These are phyloP conservation scores for Aphidius ervi DNA, from an alignment of 1,140 invertebrate genomes.

Conservation along the genomic window DNA sequence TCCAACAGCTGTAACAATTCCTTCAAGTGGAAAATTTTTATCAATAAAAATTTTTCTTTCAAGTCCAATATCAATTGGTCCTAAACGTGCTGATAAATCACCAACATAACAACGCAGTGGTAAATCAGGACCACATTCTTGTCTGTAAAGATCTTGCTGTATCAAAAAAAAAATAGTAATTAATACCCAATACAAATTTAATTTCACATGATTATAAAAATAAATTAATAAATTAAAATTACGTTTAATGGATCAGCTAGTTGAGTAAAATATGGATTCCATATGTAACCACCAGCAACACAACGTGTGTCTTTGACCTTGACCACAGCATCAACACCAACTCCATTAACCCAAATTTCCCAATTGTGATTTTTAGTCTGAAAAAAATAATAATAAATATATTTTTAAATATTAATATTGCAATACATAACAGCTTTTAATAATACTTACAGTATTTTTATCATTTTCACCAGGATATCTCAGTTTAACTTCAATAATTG, in stretches of 20 bases:
- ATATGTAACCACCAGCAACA: conserved; percentile 83
- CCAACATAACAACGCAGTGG: conserved; percentile 90
- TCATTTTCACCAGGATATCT: conserved; percentile 78
- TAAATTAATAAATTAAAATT: conserved; percentile 37
- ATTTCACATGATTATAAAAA: background rate
- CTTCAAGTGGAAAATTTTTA: conserved; percentile 81
- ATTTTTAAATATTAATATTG: background rate
- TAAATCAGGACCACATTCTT: conserved; percentile 82
- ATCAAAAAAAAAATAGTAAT: conserved; percentile 23
- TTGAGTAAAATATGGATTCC: conserved; percentile 91
- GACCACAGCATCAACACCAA: conserved; percentile 87
- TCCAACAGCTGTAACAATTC: conserved; percentile 71
- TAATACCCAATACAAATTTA: background rate
- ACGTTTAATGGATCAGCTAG: conserved; percentile 85
- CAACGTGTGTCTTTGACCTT: conserved; percentile 75
- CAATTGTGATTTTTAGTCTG: conserved; percentile 84
- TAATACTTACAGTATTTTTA: conserved; percentile 66
- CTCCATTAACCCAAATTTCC: conserved; percentile 89
- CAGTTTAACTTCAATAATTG: conserved; percentile 82
- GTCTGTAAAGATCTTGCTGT: conserved; percentile 75
- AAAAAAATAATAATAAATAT: conserved; percentile 24
- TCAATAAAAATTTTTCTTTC: conserved; percentile 77
- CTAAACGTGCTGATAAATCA: conserved; percentile 80
- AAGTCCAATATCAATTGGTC: conserved; percentile 77
- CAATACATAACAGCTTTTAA: background rate